These are phyloP conservation scores for Rhingia rostrata DNA, from an alignment of 2,888 invertebrate species.

Conservation along the genomic window DNA sequence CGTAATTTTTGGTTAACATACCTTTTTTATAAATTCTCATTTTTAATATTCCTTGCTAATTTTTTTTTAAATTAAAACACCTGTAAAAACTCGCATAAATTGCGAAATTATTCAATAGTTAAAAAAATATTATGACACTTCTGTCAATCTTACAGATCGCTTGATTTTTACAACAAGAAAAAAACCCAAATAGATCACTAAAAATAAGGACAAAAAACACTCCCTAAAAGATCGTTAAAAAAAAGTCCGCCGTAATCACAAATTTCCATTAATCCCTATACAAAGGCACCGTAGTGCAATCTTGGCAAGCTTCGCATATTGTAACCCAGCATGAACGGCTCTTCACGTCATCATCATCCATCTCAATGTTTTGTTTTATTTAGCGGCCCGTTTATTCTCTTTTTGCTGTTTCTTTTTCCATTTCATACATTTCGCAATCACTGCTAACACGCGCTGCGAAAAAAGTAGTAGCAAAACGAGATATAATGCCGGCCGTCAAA, in stretches of 20 bases:
- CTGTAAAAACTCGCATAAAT: too few species aligned
- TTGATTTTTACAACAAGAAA: not conserved
- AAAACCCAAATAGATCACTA: not conserved
- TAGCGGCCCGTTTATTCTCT: not conserved
- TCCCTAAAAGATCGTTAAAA: not conserved
- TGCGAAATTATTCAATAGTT: too few species aligned
- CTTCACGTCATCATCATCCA: not conserved
- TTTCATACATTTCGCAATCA: conserved; percentile 51
- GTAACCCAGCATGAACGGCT: not conserved
- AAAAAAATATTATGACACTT: too few species aligned
- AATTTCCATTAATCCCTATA: conserved; percentile 59
- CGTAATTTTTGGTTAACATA: too few species aligned
- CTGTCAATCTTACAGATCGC: too few species aligned
- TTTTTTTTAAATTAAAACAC: too few species aligned
- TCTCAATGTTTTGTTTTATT: conserved; percentile 12
- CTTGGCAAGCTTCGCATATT: conserved; percentile 3
- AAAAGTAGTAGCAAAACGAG: conserved; percentile 14
- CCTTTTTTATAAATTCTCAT: too few species aligned
- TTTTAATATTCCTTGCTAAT: too few species aligned
- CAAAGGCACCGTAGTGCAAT: conserved; percentile 24
- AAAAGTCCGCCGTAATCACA: conserved; percentile 50
- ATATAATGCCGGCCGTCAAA: conserved; percentile 34
- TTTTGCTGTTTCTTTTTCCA: conserved; percentile 3
- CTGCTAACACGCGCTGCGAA: conserved; percentile 11
- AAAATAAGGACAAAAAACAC: not conserved